Conservation (phyloP, 2,113 vertebrate species). For the Campylomormyrus tamandua region DNA sequence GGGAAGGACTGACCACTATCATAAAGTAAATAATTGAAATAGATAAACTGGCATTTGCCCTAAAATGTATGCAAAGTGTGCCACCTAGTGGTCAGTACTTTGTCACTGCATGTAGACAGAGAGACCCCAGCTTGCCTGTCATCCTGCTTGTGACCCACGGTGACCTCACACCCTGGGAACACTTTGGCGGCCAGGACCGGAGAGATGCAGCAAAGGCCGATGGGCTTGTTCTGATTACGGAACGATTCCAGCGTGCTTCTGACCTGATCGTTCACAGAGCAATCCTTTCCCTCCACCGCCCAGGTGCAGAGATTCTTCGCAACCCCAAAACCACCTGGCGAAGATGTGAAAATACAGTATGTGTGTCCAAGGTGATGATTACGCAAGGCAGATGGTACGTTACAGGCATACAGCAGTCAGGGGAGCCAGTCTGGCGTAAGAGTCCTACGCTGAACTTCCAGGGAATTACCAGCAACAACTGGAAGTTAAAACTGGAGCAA, state of each 20-base stretch:
- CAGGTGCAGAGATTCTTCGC: constrained; percentile 74
- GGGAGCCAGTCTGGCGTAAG: not conserved
- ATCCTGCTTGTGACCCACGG: constrained; percentile 59
- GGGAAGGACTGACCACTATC: not conserved
- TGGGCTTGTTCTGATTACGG: constrained; percentile 61
- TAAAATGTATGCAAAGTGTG: not conserved
- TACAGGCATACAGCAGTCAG: not conserved
- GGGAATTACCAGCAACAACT: not conserved
- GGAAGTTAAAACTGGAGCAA: not conserved
- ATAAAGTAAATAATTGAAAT: not conserved
- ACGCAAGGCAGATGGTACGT: not conserved
- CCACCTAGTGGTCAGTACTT: not conserved
- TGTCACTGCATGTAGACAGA: not conserved
- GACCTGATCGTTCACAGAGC: constrained; percentile 56
- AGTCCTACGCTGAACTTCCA: not conserved
- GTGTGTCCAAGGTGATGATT: not conserved
- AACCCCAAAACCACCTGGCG: constrained; percentile 66
- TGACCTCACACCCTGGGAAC: constrained; percentile 70
- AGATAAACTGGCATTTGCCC: not conserved
- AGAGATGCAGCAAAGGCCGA: constrained; percentile 70
- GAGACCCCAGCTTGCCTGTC: constrained; percentile 41
- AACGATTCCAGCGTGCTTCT: constrained; percentile 61
- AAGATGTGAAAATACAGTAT: not conserved
- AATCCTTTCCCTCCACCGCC: constrained; percentile 73
- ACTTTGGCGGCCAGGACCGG: constrained; percentile 69